Conservation (phyloP, 2,113 vertebrate genomes). For the Nyctibius bracteatus region DNA sequence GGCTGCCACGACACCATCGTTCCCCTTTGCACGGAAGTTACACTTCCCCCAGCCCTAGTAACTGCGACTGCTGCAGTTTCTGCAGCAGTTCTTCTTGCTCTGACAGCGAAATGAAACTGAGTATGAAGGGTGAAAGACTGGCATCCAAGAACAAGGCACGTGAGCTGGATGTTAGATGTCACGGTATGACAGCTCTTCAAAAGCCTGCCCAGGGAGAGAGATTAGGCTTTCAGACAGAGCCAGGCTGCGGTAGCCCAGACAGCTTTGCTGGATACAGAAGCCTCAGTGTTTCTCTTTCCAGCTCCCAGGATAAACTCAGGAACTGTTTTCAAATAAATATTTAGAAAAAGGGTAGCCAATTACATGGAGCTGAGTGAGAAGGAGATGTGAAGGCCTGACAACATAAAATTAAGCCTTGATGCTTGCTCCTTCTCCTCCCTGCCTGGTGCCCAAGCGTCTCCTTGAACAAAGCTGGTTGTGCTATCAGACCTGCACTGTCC, state of each 20-base stretch:
- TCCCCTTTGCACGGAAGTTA: background rate
- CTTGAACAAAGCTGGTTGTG: background rate
- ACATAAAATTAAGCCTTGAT: background rate
- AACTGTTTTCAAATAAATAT: background rate
- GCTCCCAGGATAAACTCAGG: background rate
- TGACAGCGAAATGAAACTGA: background rate
- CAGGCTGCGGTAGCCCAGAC: background rate
- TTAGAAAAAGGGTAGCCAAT: background rate
- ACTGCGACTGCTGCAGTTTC: background rate
- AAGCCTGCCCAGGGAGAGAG: background rate
- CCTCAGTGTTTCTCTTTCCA: background rate
- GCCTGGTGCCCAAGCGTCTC: background rate
- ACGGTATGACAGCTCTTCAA: background rate
- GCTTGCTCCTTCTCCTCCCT: background rate
- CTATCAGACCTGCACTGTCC: background rate
- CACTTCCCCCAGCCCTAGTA: background rate
- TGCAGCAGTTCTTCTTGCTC: background rate
- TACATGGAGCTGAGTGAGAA: background rate
- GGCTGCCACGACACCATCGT: rapidly evolving
- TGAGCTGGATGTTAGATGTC: background rate
- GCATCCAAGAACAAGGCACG: background rate
- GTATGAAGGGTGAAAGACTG: background rate
- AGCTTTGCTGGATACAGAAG: background rate
- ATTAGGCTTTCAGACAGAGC: background rate
- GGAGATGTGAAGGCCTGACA: background rate